phyloP scores from a whole-genome alignment of 2,797 vertebrate genomes.

The Sebastes itinus region DNA sequence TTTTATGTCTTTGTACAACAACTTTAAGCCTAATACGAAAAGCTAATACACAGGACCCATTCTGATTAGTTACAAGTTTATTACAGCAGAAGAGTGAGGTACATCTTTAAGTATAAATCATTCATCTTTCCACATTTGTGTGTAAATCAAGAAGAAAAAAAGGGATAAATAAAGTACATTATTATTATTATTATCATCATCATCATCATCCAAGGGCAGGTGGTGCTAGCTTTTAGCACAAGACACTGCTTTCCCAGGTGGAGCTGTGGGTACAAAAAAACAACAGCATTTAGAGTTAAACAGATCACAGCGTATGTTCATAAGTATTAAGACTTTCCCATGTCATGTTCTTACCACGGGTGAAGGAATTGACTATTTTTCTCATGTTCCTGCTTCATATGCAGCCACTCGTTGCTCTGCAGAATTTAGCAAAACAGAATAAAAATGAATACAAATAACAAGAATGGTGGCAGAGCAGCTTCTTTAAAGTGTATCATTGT shows the following conservation, averaged over 20 bases:
- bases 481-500: constrained; percentile 23
- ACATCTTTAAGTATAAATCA: background rate
- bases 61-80: constrained; percentile 29
- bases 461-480: background rate
- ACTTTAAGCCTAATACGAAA: background rate
- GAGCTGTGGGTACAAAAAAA: constrained; percentile 73
- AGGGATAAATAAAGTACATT: background rate
- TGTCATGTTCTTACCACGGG: constrained; percentile 5
- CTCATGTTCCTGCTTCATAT: background rate
- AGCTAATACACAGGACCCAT: background rate
- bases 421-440: background rate
- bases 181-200: no score
- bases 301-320: background rate
- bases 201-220: background rate
- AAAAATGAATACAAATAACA: background rate
- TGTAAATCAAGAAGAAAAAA: background rate
- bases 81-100: background rate
- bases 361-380: background rate
- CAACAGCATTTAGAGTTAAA: background rate
- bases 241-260: constrained; percentile 85
- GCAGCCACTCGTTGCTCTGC: background rate
- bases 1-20: background rate
- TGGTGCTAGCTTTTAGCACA: constrained; percentile 22
- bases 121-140: background rate
- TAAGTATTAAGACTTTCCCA: background rate